Evolutionary conservation across 2,888 invertebrate species (phyloP).

Genomic region (Oscheius sp.): DNA sequence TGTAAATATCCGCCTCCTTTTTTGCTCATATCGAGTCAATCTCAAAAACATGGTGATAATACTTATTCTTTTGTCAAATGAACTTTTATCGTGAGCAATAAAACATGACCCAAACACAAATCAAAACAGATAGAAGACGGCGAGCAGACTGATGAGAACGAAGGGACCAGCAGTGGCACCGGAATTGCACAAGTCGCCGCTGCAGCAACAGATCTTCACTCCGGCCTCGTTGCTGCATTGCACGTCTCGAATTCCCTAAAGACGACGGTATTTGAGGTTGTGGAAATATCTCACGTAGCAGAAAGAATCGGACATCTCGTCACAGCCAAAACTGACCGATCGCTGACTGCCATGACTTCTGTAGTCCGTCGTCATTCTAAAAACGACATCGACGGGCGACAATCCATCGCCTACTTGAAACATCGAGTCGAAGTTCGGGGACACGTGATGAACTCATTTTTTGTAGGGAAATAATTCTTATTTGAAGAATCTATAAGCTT

Average conservation of each 20-base stretch:
- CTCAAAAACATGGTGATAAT: neutral
- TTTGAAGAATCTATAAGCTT: no score
- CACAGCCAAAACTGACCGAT: neutral
- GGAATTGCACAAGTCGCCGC: neutral
- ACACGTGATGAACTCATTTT: no score
- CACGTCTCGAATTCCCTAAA: neutral
- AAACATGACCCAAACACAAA: no score
- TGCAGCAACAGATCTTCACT: neutral
- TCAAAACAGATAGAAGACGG: neutral
- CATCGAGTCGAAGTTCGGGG: no score
- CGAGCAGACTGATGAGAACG: neutral
- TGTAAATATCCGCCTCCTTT: neutral
- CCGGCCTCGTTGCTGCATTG: neutral
- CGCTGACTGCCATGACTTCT: neutral
- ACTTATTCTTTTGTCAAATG: no score
- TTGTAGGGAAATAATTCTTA: no score
- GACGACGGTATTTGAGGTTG: neutral
- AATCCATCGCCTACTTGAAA: neutral
- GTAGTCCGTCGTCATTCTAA: neutral
- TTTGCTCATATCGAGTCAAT: constrained; percentile 4
- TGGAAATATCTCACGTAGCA: neutral
- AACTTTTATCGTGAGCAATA: no score
- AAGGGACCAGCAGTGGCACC: neutral
- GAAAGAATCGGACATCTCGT: neutral
- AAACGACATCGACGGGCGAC: neutral